These are phyloP conservation scores for Struthio camelus DNA, from an alignment of 2,113 vertebrate genomes.

Conservation along the genomic window DNA sequence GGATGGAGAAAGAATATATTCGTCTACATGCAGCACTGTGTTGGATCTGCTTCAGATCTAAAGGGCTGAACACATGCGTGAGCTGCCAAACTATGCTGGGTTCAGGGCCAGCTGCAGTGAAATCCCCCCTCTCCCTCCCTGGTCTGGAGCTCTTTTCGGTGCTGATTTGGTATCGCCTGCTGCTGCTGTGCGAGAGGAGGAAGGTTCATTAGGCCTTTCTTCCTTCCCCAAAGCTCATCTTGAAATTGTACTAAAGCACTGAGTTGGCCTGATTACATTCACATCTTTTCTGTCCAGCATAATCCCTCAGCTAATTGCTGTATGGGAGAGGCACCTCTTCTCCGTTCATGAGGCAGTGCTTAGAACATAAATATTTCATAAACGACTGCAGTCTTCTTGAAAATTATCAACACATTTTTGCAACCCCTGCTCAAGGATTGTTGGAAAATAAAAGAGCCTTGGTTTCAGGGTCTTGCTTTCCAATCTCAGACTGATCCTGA, in stretches of 20 bases:
- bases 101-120: not conserved
- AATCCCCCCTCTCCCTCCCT: not conserved
- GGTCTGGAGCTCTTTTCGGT: not conserved
- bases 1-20: not conserved
- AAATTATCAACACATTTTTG: constrained; percentile 17
- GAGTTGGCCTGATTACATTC: not conserved
- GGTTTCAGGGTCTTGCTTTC: not conserved
- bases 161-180: not conserved
- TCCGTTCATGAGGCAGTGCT: not conserved
- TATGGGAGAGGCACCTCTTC: not conserved
- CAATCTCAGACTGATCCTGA: not conserved
- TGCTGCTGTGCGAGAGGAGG: not conserved
- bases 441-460: not conserved
- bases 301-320: not conserved
- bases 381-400: not conserved
- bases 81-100: not conserved
- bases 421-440: not conserved
- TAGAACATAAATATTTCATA: not conserved
- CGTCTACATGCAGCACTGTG: not conserved
- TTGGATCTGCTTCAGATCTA: not conserved
- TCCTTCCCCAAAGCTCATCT: not conserved
- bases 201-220: not conserved
- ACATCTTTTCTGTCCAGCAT: not conserved
- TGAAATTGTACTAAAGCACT: not conserved
- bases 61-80: not conserved